Evolutionary conservation across 2,797 vertebrate species (phyloP).

Genomic region (Gymnodraco acuticeps): DNA sequence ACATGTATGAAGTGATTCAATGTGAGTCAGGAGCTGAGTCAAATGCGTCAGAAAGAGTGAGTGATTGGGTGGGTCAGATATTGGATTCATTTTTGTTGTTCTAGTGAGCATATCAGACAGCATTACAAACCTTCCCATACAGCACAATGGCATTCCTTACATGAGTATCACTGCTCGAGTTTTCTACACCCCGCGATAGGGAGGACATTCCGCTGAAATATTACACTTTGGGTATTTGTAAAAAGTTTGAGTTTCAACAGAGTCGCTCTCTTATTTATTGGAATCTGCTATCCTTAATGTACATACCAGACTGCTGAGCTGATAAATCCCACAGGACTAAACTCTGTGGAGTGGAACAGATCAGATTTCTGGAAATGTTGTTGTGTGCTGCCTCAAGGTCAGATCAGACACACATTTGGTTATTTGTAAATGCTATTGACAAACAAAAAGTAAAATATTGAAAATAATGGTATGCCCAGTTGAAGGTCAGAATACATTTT

Average conservation of each 20-base stretch:
- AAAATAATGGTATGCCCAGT: too few relatives aligned
- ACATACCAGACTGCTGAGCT: not conserved
- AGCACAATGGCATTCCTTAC: slow-evolving; percentile 20
- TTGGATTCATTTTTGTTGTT: not conserved
- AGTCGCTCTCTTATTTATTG: not conserved
- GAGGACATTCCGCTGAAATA: slow-evolving; percentile 17
- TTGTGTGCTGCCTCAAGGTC: not conserved
- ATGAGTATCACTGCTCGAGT: not conserved
- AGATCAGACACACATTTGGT: too few relatives aligned
- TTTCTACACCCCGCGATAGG: slow-evolving; percentile 21
- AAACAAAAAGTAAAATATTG: not conserved
- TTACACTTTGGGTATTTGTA: not conserved
- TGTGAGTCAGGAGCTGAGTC: slow-evolving; percentile 11
- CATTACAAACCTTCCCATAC: not conserved
- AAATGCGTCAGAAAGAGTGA: not conserved
- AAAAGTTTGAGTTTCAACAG: slow-evolving; percentile 13
- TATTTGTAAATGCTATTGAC: not conserved
- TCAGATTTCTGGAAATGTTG: not conserved
- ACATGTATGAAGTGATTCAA: not conserved
- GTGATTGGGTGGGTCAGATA: not conserved
- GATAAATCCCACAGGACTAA: not conserved
- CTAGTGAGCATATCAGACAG: not conserved
- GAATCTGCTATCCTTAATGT: slow-evolving; percentile 3
- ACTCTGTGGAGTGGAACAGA: not conserved
- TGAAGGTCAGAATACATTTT: not conserved